Evolutionary conservation across 2,888 invertebrate species (phyloP).

Genomic region (Dioctria rufipes): DNA sequence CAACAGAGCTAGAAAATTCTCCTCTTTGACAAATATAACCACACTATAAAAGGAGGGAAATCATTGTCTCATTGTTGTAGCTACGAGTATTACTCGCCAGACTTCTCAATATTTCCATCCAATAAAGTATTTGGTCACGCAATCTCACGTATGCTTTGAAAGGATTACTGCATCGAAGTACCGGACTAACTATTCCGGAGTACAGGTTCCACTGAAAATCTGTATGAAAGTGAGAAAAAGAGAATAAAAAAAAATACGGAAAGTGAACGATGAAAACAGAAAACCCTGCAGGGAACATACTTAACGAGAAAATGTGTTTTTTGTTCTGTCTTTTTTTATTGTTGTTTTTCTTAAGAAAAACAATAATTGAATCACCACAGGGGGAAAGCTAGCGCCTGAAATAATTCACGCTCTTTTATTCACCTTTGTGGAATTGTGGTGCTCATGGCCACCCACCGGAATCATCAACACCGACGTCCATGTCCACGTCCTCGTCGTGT

Average conservation of each 20-base stretch:
- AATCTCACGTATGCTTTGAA: constrained; percentile 14
- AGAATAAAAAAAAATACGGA: not conserved
- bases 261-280: constrained; percentile 16
- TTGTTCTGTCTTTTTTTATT: too few relatives aligned
- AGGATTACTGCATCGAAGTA: constrained; percentile 14
- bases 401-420: too few relatives aligned
- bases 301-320: constrained; percentile 20
- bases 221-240: not conserved
- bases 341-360: too few relatives aligned
- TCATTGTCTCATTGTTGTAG: too few relatives aligned
- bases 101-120: constrained; percentile 8
- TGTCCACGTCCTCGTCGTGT: too few relatives aligned
- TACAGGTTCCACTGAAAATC: too few relatives aligned
- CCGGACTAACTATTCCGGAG: not conserved
- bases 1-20: constrained; percentile 30
- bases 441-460: too few relatives aligned
- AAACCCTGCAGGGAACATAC: constrained; percentile 12
- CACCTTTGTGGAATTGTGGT: too few relatives aligned
- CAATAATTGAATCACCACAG: too few relatives aligned
- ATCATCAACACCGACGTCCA: too few relatives aligned
- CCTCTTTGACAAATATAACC: constrained; percentile 22
- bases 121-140: constrained; percentile 24
- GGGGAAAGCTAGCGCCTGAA: too few relatives aligned
- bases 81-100: not conserved
- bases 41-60: not conserved